These are phyloP conservation scores for Ormyrus pomaceus DNA, from an alignment of 2,888 invertebrate species.

Conservation along the genomic window DNA sequence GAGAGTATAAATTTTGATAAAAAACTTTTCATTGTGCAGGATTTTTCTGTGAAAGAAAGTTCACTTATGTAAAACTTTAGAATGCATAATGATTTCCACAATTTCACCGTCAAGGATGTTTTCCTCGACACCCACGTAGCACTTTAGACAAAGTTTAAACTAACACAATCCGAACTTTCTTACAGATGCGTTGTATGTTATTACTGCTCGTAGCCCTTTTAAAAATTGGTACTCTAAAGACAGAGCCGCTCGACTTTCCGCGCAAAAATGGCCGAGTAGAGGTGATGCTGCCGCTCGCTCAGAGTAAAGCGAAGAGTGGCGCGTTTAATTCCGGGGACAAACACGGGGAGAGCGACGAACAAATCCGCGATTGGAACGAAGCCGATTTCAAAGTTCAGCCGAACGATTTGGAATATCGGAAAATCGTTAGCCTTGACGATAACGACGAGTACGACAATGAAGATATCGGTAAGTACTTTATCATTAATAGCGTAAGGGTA, in stretches of 20 bases:
- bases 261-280: constrained; percentile 42
- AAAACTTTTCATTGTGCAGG: no score
- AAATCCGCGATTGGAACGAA: constrained; percentile 6
- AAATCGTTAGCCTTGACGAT: constrained; percentile 17
- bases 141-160: no score
- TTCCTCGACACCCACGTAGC: no score
- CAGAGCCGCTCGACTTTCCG: constrained; percentile 55
- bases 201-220: constrained; percentile 55
- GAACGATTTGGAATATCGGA: not conserved
- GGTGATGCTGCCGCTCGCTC: constrained; percentile 14
- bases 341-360: not conserved
- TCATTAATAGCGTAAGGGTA: no score
- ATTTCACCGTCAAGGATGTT: no score
- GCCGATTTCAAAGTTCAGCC: constrained; percentile 15
- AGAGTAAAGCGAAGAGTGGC: constrained; percentile 3
- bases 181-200: constrained; percentile 57
- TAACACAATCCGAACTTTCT: not conserved
- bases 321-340: not conserved
- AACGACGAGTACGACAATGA: constrained; percentile 25
- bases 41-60: no score
- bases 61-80: no score
- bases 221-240: constrained; percentile 56
- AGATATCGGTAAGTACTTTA: constrained; percentile 10
- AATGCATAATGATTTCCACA: no score
- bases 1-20: no score